Evolutionary conservation across 2,113 vertebrate species (phyloP), one percentile per base, ranked within the genome.

Genomic region (Oncorhynchus tshawytscha): DNA sequence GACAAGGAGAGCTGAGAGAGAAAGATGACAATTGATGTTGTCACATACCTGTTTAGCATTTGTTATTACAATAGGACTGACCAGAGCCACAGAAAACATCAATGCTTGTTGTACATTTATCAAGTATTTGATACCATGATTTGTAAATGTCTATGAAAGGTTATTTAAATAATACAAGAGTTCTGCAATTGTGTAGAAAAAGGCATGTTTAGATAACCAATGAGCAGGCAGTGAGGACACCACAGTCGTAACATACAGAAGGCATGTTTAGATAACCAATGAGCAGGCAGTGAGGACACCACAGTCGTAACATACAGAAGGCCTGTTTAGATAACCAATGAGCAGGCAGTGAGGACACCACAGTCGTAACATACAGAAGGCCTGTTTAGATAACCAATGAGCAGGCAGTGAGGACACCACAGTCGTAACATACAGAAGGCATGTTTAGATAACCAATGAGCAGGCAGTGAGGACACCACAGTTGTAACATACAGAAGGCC

Each of bases 11-110:
- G n/a, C 59, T 16, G 59, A 62, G 59, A 22, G 20, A 62, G 59
- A 62, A 20, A 62, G n/a, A 62, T 11, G 18, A 22, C 59, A 16
- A n/a, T 3, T 62, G 0, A 16, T 16, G 51, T 54, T n/a, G 20
- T 62, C 59, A 62, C 59, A 49, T 18, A 39, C 27, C 24, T 15
- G 57, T 82, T n/a, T 22, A 60, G 59, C 71, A 2, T 11, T 86
- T 45, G 88, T 86, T 86, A 89, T 84, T 87, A 87, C 87, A 89
- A 88, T 85, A 84, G 66, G 84, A 86, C 78, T 75, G 71, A 76
- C 80, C 71, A 60, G 60, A 75, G 69, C 76, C 67, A 77, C 67
- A 84, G 74, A 24, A 29, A 68, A 81, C 74, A 70, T 22, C 5
- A 4, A 20, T 22, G 18, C 16, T 67, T 77, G 71, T 12, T 51